phyloP scores from a whole-genome alignment of 1,140 invertebrate species.

The Scaptomyza graminum region DNA sequence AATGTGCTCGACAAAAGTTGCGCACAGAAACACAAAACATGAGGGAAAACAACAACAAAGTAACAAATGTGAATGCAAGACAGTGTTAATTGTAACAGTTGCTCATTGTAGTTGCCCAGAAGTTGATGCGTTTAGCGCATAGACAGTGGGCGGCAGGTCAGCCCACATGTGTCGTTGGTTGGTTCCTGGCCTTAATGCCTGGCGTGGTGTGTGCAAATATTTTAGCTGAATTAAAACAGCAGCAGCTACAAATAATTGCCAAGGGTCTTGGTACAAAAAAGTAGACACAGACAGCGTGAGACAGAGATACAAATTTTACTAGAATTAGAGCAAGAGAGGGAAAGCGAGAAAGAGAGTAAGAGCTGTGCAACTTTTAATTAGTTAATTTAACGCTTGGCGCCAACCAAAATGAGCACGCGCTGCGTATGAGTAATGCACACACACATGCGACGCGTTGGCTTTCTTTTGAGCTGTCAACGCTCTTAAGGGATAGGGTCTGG shows the following conservation, averaged over 20 bases:
- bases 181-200: constrained; percentile 4
- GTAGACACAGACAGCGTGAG: neutral
- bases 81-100: constrained; percentile 72
- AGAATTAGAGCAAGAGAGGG: neutral
- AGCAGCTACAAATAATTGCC: constrained; percentile 50
- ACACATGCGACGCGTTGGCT: constrained; percentile 34
- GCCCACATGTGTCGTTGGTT: constrained; percentile 23
- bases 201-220: constrained; percentile 47
- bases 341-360: constrained; percentile 13
- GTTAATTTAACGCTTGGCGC: constrained; percentile 77
- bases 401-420: constrained; percentile 54
- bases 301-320: neutral
- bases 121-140: constrained; percentile 53
- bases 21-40: constrained; percentile 4
- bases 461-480: constrained; percentile 68
- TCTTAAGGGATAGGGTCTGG: constrained; percentile 28
- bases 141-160: constrained; percentile 36
- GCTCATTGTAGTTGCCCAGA: constrained; percentile 41
- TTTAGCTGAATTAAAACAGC: constrained; percentile 49
- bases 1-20: constrained; percentile 54
- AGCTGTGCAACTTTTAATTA: constrained; percentile 79
- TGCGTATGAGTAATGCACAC: constrained; percentile 71
- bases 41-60: constrained; percentile 10
- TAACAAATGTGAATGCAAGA: constrained; percentile 46
- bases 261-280: constrained; percentile 30